Conservation (phyloP, 2,113 vertebrate species). For the Embiotoca jacksoni region DNA sequence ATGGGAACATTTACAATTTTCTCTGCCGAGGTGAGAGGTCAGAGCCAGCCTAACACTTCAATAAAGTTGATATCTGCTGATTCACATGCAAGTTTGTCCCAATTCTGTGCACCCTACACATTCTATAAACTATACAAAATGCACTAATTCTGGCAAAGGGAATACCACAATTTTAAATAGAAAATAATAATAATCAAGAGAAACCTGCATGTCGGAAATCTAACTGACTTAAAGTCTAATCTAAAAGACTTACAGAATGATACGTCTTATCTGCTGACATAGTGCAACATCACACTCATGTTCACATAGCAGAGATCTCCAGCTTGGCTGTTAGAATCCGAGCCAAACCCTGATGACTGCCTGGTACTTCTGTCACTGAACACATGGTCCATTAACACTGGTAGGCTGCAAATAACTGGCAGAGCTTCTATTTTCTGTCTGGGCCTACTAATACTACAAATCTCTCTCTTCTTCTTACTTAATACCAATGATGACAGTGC, state of each 20-base stretch:
- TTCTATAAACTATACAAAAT: no score
- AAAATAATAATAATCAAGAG: no score
- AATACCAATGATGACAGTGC: background rate
- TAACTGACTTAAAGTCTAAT: no score
- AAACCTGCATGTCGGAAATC: no score
- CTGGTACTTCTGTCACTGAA: constrained; percentile 24
- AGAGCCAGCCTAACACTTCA: no score
- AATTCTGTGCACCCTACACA: no score
- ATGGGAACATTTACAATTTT: constrained; percentile 3
- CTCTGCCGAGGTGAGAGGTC: background rate
- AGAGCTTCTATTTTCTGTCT: background rate
- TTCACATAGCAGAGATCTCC: constrained; percentile 3
- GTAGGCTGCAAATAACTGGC: constrained; percentile 26
- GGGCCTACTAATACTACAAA: background rate
- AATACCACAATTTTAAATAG: no score
- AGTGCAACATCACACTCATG: background rate
- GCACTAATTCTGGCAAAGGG: no score
- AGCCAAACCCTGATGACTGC: constrained; percentile 26
- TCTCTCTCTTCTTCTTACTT: constrained; percentile 9
- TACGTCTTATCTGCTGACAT: background rate
- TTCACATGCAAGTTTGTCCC: no score
- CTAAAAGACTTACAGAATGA: background rate
- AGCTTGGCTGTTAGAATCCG: background rate
- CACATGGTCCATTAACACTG: constrained; percentile 42
- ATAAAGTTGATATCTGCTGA: background rate